phyloP scores from a whole-genome alignment of 2,113 vertebrate genomes.

The Tor tambroides region DNA sequence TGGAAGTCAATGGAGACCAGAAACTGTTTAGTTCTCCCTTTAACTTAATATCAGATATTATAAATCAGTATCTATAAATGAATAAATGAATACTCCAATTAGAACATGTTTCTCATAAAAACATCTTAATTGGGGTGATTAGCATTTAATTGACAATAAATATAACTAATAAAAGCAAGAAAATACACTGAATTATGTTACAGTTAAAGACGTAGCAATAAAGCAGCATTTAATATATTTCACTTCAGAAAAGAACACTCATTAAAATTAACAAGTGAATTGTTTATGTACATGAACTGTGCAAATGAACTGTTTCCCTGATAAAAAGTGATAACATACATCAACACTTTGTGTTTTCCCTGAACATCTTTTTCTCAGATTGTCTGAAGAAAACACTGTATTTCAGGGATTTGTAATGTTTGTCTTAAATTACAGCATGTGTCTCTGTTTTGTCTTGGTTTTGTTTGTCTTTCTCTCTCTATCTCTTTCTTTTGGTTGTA shows the following conservation, averaged over 20 bases:
- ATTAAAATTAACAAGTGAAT: background rate
- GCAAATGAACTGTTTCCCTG: too few species aligned
- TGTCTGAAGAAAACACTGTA: background rate
- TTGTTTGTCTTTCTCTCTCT: background rate
- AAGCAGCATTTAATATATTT: background rate
- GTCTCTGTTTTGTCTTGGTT: conserved; percentile 26
- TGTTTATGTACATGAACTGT: background rate
- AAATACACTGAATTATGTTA: too few species aligned
- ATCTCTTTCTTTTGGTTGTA: background rate
- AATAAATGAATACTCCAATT: too few species aligned
- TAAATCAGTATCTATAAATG: background rate
- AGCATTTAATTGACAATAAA: background rate
- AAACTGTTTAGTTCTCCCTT: background rate
- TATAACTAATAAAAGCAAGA: background rate
- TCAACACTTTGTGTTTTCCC: background rate
- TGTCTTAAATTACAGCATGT: conserved; percentile 37
- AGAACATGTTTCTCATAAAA: too few species aligned
- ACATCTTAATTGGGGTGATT: background rate
- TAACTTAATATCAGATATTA: too few species aligned
- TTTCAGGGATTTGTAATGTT: conserved; percentile 28
- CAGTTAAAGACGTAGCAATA: background rate
- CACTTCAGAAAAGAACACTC: background rate
- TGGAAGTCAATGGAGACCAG: too few species aligned
- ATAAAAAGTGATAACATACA: too few species aligned
- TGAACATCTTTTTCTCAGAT: background rate